Evolutionary conservation across 2,797 vertebrate genomes (phyloP).

Genomic region (Cichlasoma orientale): DNA sequence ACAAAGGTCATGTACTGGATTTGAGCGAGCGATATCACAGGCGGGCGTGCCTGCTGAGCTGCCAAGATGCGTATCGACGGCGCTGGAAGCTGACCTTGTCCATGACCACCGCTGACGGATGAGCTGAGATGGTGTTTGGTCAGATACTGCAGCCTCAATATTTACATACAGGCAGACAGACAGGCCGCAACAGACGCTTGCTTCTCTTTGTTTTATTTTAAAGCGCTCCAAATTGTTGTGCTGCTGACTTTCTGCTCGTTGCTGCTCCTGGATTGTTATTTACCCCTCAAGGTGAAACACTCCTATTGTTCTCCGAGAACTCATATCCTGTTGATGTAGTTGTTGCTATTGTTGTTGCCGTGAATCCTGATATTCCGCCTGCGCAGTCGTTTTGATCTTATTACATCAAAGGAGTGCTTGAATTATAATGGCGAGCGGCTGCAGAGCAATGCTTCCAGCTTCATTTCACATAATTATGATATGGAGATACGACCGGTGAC

Average conservation of each 20-base stretch:
- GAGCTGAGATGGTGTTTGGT: slow-evolving; percentile 48
- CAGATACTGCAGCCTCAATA: slow-evolving; percentile 49
- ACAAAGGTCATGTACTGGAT: slow-evolving; percentile 57
- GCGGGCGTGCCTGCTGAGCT: slow-evolving; percentile 23
- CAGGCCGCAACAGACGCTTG: background rate
- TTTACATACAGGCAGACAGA: slow-evolving; percentile 25
- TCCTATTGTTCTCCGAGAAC: slow-evolving; percentile 56
- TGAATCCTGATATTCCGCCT: slow-evolving; percentile 49
- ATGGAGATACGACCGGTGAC: slow-evolving; percentile 49
- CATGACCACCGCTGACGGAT: slow-evolving; percentile 57
- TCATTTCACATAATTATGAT: slow-evolving; percentile 65
- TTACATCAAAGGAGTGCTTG: slow-evolving; percentile 63
- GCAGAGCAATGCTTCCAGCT: slow-evolving; percentile 49
- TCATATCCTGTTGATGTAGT: slow-evolving; percentile 55
- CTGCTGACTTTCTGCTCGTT: slow-evolving; percentile 10
- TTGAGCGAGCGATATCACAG: slow-evolving; percentile 26
- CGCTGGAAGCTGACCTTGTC: slow-evolving; percentile 58
- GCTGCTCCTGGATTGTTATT: slow-evolving; percentile 45
- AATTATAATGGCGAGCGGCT: slow-evolving; percentile 49
- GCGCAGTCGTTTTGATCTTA: slow-evolving; percentile 63
- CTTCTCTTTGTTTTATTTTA: slow-evolving; percentile 21
- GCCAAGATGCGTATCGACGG: slow-evolving; percentile 39
- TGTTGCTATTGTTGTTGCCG: slow-evolving; percentile 58
- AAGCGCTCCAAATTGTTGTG: slow-evolving; percentile 21
- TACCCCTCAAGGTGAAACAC: slow-evolving; percentile 65